Conservation (phyloP, 2,888 invertebrate genomes). For the Pterobdella sp. region DNA sequence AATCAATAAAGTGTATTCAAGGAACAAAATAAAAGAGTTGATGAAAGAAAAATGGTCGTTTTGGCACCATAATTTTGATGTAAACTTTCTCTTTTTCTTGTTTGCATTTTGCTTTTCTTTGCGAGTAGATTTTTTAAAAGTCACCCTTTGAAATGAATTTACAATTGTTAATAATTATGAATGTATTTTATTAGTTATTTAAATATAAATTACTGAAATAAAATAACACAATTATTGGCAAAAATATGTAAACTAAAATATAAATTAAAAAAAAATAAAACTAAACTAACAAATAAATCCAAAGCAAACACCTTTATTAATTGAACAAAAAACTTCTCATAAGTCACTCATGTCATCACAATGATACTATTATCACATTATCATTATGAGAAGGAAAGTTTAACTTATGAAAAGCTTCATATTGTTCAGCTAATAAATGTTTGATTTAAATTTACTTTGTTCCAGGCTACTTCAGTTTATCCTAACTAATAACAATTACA, state of each 20-base stretch:
- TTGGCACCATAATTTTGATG: background rate
- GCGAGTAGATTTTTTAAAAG: background rate
- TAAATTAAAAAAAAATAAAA: background rate
- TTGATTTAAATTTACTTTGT: background rate
- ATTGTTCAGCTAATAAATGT: too few species aligned
- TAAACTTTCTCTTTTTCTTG: background rate
- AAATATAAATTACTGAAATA: constrained; percentile 4
- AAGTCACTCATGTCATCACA: background rate
- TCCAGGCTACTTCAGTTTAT: background rate
- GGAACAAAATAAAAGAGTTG: background rate
- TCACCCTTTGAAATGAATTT: background rate
- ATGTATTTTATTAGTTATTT: background rate
- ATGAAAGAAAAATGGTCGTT: background rate
- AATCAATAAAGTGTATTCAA: too few species aligned
- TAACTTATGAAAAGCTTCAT: too few species aligned
- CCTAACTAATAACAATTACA: too few species aligned
- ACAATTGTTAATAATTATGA: background rate
- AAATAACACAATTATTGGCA: background rate
- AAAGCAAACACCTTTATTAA: constrained; percentile 3
- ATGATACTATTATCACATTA: too few species aligned
- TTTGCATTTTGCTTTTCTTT: background rate
- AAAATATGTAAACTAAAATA: background rate
- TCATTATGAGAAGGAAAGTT: too few species aligned
- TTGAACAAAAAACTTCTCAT: background rate
- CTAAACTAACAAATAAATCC: background rate